These are phyloP conservation scores for Caenorhabditis angaria DNA, from an alignment of 2,888 invertebrate genomes.

Conservation along the genomic window DNA sequence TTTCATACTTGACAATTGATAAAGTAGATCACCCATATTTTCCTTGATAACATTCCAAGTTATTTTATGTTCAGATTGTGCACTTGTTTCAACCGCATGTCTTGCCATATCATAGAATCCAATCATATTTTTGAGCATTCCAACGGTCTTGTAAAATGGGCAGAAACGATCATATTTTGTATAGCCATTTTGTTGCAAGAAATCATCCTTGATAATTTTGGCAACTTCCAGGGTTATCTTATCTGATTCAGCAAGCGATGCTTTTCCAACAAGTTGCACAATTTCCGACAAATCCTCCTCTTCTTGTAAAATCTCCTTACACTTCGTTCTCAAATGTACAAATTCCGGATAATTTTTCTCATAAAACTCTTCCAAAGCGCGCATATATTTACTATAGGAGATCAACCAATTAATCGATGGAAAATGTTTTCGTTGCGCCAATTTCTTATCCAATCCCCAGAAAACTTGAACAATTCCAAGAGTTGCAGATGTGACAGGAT, in stretches of 20 bases:
- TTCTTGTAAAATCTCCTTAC: conserved; percentile 86
- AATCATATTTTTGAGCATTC: conserved; percentile 98
- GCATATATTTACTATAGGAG: conserved; percentile 96
- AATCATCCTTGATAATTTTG: conserved; percentile 89
- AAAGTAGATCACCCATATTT: conserved; percentile 92
- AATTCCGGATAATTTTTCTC: conserved; percentile 98
- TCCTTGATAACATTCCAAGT: conserved; percentile 86
- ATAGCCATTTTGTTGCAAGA: conserved; percentile 97
- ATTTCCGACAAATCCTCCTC: conserved; percentile 99
- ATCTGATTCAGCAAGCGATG: conserved; percentile 89
- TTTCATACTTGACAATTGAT: conserved; percentile 98
- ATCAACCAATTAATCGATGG: conserved; percentile 99
- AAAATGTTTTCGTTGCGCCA: conserved; percentile 93
- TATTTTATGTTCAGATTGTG: conserved; percentile 96
- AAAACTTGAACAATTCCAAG: conserved; percentile 87
- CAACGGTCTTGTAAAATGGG: conserved; percentile 99
- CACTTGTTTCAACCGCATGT: conserved; percentile 96
- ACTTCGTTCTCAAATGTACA: conserved; percentile 92
- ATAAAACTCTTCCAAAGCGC: conserved; percentile 97
- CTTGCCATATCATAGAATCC: conserved; percentile 97
- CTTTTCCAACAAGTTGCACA: conserved; percentile 97
- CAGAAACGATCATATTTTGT: conserved; percentile 82
- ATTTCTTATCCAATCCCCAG: conserved; percentile 71
- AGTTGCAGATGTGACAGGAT: conserved; percentile 99
- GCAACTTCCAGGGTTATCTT: conserved; percentile 96